phyloP scores from a whole-genome alignment of 2,888 invertebrate species.

The Coelopa pilipes region DNA sequence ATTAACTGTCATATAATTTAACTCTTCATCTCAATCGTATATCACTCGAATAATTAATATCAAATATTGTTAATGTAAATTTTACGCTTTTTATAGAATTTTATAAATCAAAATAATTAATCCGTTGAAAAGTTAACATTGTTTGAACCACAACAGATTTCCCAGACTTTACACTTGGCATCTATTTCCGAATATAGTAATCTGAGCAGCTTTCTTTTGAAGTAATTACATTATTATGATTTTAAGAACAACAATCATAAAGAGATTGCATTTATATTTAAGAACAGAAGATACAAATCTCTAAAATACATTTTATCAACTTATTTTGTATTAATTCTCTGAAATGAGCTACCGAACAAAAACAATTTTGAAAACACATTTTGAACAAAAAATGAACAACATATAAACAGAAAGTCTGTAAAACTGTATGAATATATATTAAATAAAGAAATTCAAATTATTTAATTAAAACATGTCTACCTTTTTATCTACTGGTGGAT shows the following conservation, averaged over 20 bases:
- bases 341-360: constrained; percentile 21
- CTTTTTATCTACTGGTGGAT: not conserved
- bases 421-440: constrained; percentile 33
- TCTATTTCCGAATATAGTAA: constrained; percentile 10
- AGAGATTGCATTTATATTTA: constrained; percentile 33
- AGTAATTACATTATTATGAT: constrained; percentile 1
- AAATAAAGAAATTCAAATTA: constrained; percentile 33
- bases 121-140: not conserved
- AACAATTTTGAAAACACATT: constrained; percentile 11
- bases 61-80: constrained; percentile 14
- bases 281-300: constrained; percentile 24
- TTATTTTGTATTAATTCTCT: constrained; percentile 26
- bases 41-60: not conserved
- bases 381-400: constrained; percentile 30
- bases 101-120: constrained; percentile 11
- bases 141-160: not conserved
- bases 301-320: constrained; percentile 17
- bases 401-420: constrained; percentile 30
- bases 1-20: no score
- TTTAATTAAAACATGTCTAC: not conserved
- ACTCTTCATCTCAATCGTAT: not conserved
- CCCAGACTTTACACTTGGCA: constrained; percentile 8
- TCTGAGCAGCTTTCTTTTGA: not conserved
- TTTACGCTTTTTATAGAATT: constrained; percentile 1
- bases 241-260: constrained; percentile 10